Conservation (phyloP, 2,888 invertebrate species). For the Apodemia mormo region DNA sequence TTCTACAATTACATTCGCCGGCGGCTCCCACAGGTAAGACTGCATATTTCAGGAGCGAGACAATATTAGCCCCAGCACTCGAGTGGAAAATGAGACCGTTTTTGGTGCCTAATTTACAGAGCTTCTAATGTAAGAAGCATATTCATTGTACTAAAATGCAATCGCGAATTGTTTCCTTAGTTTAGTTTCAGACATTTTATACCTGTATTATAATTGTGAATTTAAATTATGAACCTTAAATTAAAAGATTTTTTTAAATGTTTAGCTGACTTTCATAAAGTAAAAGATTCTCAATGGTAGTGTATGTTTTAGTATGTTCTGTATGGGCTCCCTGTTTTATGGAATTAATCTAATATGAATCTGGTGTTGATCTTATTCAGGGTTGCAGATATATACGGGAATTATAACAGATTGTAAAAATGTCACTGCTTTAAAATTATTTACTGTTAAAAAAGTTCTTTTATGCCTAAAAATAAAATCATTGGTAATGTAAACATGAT, state of each 20-base stretch:
- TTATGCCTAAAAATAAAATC: no score
- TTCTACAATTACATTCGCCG: slow-evolving; percentile 74
- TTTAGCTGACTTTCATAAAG: background rate
- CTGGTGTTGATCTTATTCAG: no score
- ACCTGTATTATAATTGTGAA: slow-evolving; percentile 54
- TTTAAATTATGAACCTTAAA: slow-evolving; percentile 44
- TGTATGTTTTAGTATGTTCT: no score
- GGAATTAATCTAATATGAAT: no score
- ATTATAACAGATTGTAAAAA: no score
- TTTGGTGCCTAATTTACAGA: slow-evolving; percentile 75
- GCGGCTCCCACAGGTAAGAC: slow-evolving; percentile 69
- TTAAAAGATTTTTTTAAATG: background rate
- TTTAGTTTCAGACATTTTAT: slow-evolving; percentile 52
- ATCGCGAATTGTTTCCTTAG: slow-evolving; percentile 48
- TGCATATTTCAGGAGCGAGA: slow-evolving; percentile 76
- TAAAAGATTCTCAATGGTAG: background rate
- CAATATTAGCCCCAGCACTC: slow-evolving; percentile 81
- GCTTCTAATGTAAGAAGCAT: slow-evolving; percentile 65
- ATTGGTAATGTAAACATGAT: no score
- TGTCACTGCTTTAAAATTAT: no score
- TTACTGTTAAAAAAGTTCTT: no score
- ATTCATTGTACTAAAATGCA: slow-evolving; percentile 56
- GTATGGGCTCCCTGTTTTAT: no score
- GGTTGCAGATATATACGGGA: no score
- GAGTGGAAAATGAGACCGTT: slow-evolving; percentile 82